These are phyloP conservation scores for Periplaneta americana DNA, from an alignment of 1,140 invertebrate species.

Conservation along the genomic window DNA sequence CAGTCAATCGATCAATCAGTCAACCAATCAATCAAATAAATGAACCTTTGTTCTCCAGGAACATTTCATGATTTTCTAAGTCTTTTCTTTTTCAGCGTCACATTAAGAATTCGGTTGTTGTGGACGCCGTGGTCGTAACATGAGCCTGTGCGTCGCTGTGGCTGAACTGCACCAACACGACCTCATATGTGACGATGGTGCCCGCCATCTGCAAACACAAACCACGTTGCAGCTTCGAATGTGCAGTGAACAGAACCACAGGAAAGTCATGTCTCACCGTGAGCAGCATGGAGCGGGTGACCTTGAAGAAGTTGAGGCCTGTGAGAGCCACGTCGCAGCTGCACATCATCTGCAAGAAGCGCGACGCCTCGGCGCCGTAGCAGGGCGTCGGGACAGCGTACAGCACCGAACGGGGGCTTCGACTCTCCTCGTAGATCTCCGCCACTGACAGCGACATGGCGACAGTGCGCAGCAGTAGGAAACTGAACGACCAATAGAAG, in stretches of 20 bases:
- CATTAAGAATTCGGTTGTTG: no score
- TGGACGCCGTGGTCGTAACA: no score
- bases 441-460: slow-evolving; percentile 60
- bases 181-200: background rate
- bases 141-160: background rate
- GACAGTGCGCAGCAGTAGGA: slow-evolving; percentile 51
- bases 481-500: slow-evolving; percentile 60
- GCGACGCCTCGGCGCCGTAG: slow-evolving; percentile 47
- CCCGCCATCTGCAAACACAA: background rate
- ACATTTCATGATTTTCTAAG: no score
- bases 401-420: slow-evolving; percentile 48
- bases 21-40: no score
- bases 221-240: background rate
- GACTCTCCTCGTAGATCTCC: slow-evolving; percentile 55
- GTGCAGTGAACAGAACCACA: no score
- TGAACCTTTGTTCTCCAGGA: no score
- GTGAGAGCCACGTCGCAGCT: background rate
- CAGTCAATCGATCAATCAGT: no score
- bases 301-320: background rate
- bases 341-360: background rate
- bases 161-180: slow-evolving; percentile 2
- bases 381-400: slow-evolving; percentile 54
- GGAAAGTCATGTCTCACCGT: background rate
- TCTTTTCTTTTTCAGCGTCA: no score
- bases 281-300: background rate